Evolutionary conservation across 2,797 vertebrate genomes (phyloP).

Genomic region (Rhinophrynus dorsalis): DNA sequence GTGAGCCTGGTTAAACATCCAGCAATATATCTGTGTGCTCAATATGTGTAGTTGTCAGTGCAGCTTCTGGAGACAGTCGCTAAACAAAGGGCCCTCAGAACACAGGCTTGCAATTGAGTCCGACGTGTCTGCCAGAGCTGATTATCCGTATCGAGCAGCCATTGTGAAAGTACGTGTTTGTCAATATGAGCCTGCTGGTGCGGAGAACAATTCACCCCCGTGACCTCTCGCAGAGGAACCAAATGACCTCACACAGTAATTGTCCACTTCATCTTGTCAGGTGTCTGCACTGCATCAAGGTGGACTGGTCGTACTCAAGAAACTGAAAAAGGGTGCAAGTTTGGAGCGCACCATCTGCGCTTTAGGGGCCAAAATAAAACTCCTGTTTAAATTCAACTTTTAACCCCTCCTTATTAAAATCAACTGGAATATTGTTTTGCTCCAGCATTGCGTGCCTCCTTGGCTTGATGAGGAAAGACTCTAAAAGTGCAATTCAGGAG

Average conservation of each 20-base stretch:
- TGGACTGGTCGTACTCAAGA: too few species aligned
- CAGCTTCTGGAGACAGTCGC: constrained; percentile 33
- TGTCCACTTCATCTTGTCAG: background rate
- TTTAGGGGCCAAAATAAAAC: too few species aligned
- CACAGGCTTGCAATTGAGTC: constrained; percentile 16
- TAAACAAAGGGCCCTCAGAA: constrained; percentile 27
- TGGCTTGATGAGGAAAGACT: too few species aligned
- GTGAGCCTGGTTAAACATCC: background rate
- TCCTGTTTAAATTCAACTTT: too few species aligned
- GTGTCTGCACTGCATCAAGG: background rate
- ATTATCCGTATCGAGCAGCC: constrained; percentile 60
- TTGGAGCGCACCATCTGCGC: too few species aligned
- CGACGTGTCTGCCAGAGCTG: constrained; percentile 52
- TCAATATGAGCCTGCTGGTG: constrained; percentile 54
- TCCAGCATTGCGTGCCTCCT: too few species aligned
- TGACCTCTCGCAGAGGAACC: background rate
- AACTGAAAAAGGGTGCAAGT: too few species aligned
- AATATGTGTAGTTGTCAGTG: constrained; percentile 57
- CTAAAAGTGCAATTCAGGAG: too few species aligned
- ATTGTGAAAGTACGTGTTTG: constrained; percentile 56
- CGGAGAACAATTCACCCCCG: constrained; percentile 22
- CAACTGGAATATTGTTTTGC: too few species aligned
- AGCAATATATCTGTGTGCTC: constrained; percentile 40
- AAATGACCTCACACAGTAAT: background rate
- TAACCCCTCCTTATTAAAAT: too few species aligned